Conservation (phyloP, 92 coral and sea anemone genomes). For the Zoanthus gigantus region DNA sequence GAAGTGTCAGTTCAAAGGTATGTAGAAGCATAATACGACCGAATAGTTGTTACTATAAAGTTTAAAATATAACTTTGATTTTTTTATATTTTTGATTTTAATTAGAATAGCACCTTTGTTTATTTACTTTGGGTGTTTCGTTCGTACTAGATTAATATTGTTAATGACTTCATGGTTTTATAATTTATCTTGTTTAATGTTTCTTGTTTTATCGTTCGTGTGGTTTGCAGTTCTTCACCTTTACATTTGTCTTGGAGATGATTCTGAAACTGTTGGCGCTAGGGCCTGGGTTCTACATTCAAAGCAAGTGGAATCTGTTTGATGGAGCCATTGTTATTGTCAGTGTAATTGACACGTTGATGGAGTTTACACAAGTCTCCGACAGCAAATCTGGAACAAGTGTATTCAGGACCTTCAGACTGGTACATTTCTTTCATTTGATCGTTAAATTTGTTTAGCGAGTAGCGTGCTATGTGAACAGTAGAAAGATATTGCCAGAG, state of each 20-base stretch:
- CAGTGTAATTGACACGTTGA: slow-evolving; percentile 77
- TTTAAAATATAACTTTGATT: too few relatives aligned
- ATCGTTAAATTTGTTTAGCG: neutral
- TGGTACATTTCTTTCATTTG: slow-evolving; percentile 65
- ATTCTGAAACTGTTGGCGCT: slow-evolving; percentile 76
- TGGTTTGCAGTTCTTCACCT: slow-evolving; percentile 69
- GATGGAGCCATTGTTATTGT: slow-evolving; percentile 84
- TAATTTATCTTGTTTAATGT: too few relatives aligned
- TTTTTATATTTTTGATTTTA: too few relatives aligned
- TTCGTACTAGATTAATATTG: too few relatives aligned
- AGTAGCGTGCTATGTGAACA: neutral
- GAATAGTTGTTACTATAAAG: too few relatives aligned
- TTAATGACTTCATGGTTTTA: too few relatives aligned
- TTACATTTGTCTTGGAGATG: slow-evolving; percentile 81
- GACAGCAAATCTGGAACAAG: slow-evolving; percentile 80
- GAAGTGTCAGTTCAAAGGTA: too few relatives aligned
- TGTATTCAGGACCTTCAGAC: slow-evolving; percentile 84
- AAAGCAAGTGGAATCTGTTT: slow-evolving; percentile 85
- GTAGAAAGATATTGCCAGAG: neutral
- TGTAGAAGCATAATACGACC: too few relatives aligned
- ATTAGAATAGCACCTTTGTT: too few relatives aligned
- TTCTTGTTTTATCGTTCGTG: neutral
- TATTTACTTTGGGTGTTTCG: too few relatives aligned
- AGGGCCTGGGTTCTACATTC: slow-evolving; percentile 77
- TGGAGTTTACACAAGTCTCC: slow-evolving; percentile 61